Conservation (phyloP, 1,140 invertebrate species). For the Procambarus clarkii region DNA sequence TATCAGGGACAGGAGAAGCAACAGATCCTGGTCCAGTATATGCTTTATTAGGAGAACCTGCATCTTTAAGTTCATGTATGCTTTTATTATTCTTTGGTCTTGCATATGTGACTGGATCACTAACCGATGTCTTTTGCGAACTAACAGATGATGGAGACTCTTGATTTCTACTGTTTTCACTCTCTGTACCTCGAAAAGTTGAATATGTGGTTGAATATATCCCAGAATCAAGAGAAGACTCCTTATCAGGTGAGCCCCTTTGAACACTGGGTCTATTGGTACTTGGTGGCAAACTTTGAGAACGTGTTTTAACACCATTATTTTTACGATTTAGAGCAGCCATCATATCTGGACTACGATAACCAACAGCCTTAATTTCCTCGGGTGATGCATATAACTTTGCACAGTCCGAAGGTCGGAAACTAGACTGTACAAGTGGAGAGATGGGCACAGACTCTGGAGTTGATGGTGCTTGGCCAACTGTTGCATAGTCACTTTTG, state of each 20-base stretch:
- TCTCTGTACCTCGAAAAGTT: conserved; percentile 62
- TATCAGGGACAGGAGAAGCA: conserved; percentile 80
- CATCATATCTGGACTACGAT: conserved; percentile 75
- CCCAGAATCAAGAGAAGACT: conserved; percentile 55
- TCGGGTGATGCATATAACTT: conserved; percentile 92
- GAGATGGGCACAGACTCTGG: conserved; percentile 56
- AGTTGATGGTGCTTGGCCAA: conserved; percentile 52
- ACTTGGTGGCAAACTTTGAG: conserved; percentile 80
- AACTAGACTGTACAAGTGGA: conserved; percentile 84
- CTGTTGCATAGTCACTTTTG: conserved; percentile 71
- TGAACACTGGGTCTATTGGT: conserved; percentile 71
- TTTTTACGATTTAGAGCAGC: conserved; percentile 57
- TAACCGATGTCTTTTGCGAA: conserved; percentile 38
- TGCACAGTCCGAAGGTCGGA: conserved; percentile 87
- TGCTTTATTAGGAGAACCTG: conserved; percentile 35
- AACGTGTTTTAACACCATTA: conserved; percentile 73
- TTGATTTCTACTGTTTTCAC: conserved; percentile 34
- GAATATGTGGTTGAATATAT: conserved; percentile 67
- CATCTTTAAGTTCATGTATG: conserved; percentile 39
- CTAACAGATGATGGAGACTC: conserved; percentile 20
- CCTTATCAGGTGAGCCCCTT: conserved; percentile 63
- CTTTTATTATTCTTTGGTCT: conserved; percentile 68
- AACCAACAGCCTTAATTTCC: conserved; percentile 88
- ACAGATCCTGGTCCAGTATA: conserved; percentile 38
- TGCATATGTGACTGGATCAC: conserved; percentile 68